Base-by-base conservation (phyloP, 2,888 invertebrate species). In the Trissolcus brochymenae region DNA sequence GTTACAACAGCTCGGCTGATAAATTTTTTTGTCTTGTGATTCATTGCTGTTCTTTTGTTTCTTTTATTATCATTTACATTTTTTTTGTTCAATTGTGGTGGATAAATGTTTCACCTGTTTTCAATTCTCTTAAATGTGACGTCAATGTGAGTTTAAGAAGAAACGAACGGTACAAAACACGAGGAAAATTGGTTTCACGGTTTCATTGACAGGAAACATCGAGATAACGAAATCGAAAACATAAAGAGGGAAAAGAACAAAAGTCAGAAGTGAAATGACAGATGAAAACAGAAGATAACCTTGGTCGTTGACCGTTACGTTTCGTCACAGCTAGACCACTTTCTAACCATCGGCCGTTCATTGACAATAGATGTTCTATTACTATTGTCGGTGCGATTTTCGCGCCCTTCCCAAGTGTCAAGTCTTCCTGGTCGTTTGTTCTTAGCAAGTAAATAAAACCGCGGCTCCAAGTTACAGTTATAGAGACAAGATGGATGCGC, bases 281-380 rank as follows among this genome's bases (percentile, higher is more conserved):
- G 16, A 21, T 55, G 55, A 29, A 55, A 49, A 1, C 9, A 16
- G 1, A 46, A 14, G 57, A 11, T 46, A 57, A 14, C 57, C 72
- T 64, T 72, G 72, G 59, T 17, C 55, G 29, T 60, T 60, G 60
- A 60, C 72, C 71, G 72, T 65, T 65, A 73, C 13, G 51, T 73
- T 66, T 73, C 65, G 66, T 65, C 73, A 66, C 46, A 17, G 60
- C 2, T 55, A 40, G 61, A 60, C 66, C 49, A 66, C 73, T 73
- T 73, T 73, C 73, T 73, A 73, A 60, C 60, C 59, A 53, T 49
- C 14, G 11, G 21, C 35, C 51, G 25, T 64, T 64, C 71, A 53
- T 71, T 59, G 71, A 56, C 62, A 56, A 62, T 56, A 43, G 56
- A 46, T 46, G 55, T 62, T 19, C 19, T 71, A 51, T 62, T 50